A percentile compares a stretch with the other conserved stretches of the same genome.
Evolutionary conservation across 2,797 vertebrate genomes (phyloP).

Genomic region (Pangasius mekongensis): DNA sequence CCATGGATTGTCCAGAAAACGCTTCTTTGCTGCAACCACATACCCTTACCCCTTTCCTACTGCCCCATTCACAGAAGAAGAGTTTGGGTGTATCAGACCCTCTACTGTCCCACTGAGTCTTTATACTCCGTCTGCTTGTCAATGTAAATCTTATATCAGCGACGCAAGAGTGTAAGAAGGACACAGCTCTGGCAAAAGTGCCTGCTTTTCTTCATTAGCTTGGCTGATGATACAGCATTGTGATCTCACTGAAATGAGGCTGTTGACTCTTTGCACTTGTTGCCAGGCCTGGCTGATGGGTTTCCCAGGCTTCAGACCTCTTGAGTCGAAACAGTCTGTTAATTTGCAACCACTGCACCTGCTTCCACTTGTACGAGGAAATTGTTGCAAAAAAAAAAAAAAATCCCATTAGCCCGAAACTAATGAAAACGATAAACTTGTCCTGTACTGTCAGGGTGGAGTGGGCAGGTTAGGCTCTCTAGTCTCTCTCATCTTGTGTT

Average conservation of each 20-base stretch:
- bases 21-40: neutral
- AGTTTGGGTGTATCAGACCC: neutral
- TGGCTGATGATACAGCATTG: neutral
- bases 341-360: constrained; percentile 46
- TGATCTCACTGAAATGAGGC: constrained; percentile 7
- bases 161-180: neutral
- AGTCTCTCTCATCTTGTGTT: neutral
- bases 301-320: constrained; percentile 46
- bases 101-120: constrained; percentile 5
- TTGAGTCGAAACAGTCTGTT: constrained; percentile 59
- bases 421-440: neutral
- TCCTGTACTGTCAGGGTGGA: neutral
- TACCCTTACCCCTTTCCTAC: neutral
- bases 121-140: constrained; percentile 50
- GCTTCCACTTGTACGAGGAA: constrained; percentile 20
- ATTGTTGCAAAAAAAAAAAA: neutral
- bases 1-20: neutral
- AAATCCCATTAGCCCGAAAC: neutral
- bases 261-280: constrained; percentile 17
- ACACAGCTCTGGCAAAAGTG: neutral
- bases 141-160: neutral
- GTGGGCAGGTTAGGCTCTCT: neutral
- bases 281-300: constrained; percentile 29
- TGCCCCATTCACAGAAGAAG: constrained; percentile 6
- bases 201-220: neutral